Evolutionary conservation across 2,797 vertebrate genomes (phyloP).

Genomic region (Coregonus sp.): DNA sequence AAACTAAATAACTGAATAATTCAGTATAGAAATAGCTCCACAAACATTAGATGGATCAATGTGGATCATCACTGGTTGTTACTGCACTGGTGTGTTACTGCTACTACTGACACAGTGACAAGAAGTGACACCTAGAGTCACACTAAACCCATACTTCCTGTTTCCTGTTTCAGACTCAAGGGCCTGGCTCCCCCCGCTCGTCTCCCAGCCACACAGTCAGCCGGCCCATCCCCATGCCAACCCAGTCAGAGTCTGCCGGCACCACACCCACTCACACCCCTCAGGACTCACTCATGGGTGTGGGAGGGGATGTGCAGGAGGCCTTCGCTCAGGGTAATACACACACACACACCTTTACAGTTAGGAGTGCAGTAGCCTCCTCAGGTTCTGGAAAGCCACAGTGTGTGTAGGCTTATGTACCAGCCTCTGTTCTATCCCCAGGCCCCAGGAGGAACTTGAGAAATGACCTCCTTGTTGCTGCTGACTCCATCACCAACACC

Average conservation of each 20-base stretch:
- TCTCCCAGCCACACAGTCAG: slow-evolving; percentile 95
- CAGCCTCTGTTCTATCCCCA: slow-evolving; percentile 48
- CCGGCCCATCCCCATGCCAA: slow-evolving; percentile 91
- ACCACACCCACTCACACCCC: slow-evolving; percentile 91
- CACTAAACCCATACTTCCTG: background rate
- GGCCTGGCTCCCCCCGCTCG: slow-evolving; percentile 90
- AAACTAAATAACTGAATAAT: too few species aligned
- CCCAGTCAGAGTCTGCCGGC: slow-evolving; percentile 88
- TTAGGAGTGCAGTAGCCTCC: background rate
- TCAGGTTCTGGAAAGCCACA: background rate
- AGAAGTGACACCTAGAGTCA: background rate
- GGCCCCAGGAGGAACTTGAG: slow-evolving; percentile 95
- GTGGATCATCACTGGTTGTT: too few species aligned
- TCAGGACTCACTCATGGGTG: slow-evolving; percentile 97
- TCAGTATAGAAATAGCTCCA: too few species aligned
- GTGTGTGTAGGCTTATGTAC: too few species aligned
- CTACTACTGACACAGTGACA: background rate
- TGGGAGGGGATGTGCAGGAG: slow-evolving; percentile 97
- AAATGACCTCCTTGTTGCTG: slow-evolving; percentile 94
- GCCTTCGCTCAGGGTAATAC: slow-evolving; percentile 93
- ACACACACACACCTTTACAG: background rate
- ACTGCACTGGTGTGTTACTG: background rate
- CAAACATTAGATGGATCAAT: too few species aligned
- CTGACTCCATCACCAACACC: slow-evolving; percentile 98
- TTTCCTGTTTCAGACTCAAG: slow-evolving; percentile 86